Evolutionary conservation across 2,888 invertebrate species (phyloP), one percentile per base, ranked within the genome.

Genomic region (Acanthosepion pharaonis): DNA sequence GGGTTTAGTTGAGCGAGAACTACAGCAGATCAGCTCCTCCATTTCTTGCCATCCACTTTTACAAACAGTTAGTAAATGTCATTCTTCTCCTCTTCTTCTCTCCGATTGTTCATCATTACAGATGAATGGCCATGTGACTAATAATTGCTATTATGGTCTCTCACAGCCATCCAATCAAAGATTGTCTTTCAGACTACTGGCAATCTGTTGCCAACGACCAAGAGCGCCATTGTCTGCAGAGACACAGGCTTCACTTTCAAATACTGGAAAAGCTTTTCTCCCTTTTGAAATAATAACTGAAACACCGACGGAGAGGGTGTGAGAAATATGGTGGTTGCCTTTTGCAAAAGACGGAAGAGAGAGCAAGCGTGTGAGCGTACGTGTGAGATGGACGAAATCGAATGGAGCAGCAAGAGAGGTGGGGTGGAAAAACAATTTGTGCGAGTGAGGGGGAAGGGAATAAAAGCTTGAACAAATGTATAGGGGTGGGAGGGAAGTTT

Each of bases 131-230:
- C 93, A 93, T 93, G 93, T 93, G 93, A 93, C 93, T 93, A 53
- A 93, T 93, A 93, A 93, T 93, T 93, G 93, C 49, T 49, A 93
- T 93, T 93, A 93, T 49, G 53, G 93, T 49, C 78, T 78, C 93
- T 51, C 93, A 93, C 51, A 53, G 49, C 53, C 93, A 93, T 93
- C 93, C 93, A 93, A 93, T 93, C 93, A 93, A 93, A 93, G 49
- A 93, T 93, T 93, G 49, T 93, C 48, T 93, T 93, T 93, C 51
- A 53, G n/a, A 93, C 93, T 93, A 93, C 93, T 93, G 93, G 51
- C 93, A 93, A 93, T 93, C 93, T 49, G 93, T 93, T 93, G 93
- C 93, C 53, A 93, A 28, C 93, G 93, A 93, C 49, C 28, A 93
- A 53, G 51, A n/a, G 78, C 78, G 78, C 78, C 78, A 78, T 78